Conservation (phyloP, 2,888 invertebrate genomes). For the Agrilus cyanescens region DNA sequence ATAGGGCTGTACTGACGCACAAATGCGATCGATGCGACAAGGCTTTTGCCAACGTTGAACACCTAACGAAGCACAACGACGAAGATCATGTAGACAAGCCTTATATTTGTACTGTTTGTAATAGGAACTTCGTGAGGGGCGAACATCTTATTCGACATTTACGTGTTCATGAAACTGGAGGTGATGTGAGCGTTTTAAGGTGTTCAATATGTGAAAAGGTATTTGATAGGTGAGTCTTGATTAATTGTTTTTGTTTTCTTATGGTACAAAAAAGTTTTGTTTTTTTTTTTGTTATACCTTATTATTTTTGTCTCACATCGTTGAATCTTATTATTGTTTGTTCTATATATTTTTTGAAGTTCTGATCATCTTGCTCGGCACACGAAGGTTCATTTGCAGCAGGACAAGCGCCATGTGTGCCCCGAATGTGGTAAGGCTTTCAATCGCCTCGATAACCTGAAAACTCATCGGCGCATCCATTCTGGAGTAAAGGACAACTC, state of each 20-base stretch:
- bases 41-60: conserved; percentile 30
- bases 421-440: conserved; percentile 52
- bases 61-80: conserved; percentile 30
- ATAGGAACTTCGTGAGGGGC: conserved; percentile 33
- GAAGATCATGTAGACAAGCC: conserved; percentile 35
- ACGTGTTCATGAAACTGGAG: conserved; percentile 29
- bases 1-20: conserved; percentile 30
- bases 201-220: conserved; percentile 34
- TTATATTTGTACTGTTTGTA: conserved; percentile 33
- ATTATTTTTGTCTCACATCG: background rate
- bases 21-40: conserved; percentile 34
- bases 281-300: background rate
- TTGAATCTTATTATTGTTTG: no score
- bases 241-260: background rate
- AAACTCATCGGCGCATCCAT: conserved; percentile 34
- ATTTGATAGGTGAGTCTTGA: conserved; percentile 27
- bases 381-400: conserved; percentile 44
- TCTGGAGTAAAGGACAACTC: conserved; percentile 32
- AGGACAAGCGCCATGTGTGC: conserved; percentile 41
- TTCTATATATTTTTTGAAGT: conserved; percentile 38
- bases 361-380: conserved; percentile 54
- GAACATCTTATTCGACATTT: conserved; percentile 36
- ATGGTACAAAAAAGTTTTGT: no score
- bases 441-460: conserved; percentile 38
- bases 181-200: conserved; percentile 26